phyloP scores from a whole-genome alignment of 2,113 vertebrate genomes.

The Gopherus flavomarginatus region DNA sequence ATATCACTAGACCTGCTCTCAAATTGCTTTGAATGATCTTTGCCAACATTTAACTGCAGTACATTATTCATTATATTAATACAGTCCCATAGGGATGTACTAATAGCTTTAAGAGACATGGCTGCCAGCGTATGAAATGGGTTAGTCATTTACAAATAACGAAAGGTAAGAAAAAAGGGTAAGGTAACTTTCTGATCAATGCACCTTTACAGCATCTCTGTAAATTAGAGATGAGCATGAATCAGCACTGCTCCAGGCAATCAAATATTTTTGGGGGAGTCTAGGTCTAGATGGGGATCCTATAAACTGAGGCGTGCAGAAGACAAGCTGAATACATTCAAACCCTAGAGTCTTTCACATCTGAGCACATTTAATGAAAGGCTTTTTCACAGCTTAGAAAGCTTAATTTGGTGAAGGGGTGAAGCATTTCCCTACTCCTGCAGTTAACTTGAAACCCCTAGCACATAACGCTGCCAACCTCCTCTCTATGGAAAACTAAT shows the following conservation, averaged over 20 bases:
- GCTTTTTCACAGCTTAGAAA: background rate
- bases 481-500: background rate
- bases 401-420: background rate
- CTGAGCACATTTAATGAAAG: background rate
- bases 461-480: background rate
- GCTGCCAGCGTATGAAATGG: fast-evolving
- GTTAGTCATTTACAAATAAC: fast-evolving
- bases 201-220: background rate
- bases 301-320: background rate
- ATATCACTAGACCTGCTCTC: background rate
- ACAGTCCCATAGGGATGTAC: fast-evolving
- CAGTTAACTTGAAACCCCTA: background rate
- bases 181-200: background rate
- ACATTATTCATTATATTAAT: fast-evolving
- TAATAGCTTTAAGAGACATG: fast-evolving
- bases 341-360: background rate
- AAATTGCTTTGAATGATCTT: fast-evolving
- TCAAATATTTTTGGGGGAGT: background rate
- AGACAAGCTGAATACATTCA: fast-evolving
- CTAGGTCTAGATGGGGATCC: background rate
- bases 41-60: fast-evolving
- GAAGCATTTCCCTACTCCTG: slow-evolving; percentile 25
- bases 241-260: background rate
- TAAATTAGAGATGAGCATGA: background rate
- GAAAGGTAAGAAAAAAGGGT: fast-evolving